Percentiles rank a stretch among this genome's conserved stretches.
Evolutionary conservation across 2,888 invertebrate species (phyloP).

Genomic region (Scaeva pyrastri): DNA sequence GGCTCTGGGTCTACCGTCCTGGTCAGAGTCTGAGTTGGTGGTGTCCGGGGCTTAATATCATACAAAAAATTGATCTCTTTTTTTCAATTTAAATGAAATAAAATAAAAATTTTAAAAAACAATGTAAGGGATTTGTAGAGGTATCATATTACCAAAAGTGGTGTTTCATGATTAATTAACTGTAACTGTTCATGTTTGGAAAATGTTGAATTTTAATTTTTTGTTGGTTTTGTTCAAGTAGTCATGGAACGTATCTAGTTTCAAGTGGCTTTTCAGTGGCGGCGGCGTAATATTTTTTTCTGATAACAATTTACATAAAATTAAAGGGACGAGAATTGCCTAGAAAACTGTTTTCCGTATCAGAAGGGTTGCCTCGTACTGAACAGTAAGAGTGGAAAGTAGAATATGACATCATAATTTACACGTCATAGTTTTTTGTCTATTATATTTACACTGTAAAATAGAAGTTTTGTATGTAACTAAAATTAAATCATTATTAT

Average conservation of each 20-base stretch:
- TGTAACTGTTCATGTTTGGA: not conserved
- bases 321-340: not conserved
- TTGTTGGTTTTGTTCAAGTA: not conserved
- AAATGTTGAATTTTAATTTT: not conserved
- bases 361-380: no score
- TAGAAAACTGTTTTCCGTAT: no score
- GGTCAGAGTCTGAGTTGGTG: no score
- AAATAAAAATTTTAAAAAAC: conserved; percentile 9
- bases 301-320: not conserved
- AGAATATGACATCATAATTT: no score
- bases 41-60: not conserved
- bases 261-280: not conserved
- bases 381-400: no score
- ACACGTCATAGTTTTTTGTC: no score
- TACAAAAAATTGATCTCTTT: not conserved
- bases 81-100: conserved; percentile 14
- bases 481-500: no score
- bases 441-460: no score
- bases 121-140: conserved; percentile 9
- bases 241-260: no score
- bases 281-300: no score
- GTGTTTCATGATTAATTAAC: conserved; percentile 35
- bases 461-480: no score
- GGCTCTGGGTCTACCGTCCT: not conserved
- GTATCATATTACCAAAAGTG: conserved; percentile 24